A percentile compares a stretch with the other conserved stretches of the same genome.
These are phyloP conservation scores for Scaptomyza montana DNA, from an alignment of 1,140 invertebrate species.

Conservation along the genomic window DNA sequence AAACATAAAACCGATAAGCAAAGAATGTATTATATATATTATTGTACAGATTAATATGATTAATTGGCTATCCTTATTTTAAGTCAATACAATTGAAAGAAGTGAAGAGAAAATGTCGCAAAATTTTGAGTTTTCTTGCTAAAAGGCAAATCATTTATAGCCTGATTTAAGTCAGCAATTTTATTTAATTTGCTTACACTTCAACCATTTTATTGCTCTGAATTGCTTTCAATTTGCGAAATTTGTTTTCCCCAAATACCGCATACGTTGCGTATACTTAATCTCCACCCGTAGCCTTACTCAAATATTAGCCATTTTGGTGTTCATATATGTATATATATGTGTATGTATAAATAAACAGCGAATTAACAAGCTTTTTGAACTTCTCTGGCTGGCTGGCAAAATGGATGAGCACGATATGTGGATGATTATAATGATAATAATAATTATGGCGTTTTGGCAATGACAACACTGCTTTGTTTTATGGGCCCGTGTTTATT, in stretches of 20 bases:
- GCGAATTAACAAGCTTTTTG: slow-evolving; percentile 48
- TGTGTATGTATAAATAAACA: background rate
- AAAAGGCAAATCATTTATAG: background rate
- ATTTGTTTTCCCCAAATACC: background rate
- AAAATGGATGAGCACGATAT: slow-evolving; percentile 30
- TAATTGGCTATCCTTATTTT: background rate
- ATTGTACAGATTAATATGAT: background rate
- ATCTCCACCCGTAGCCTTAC: background rate
- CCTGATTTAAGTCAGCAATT: background rate
- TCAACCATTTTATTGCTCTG: slow-evolving; percentile 5
- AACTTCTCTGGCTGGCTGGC: slow-evolving; percentile 54
- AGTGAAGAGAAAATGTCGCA: too few relatives aligned
- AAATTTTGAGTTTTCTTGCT: too few relatives aligned
- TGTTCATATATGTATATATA: background rate
- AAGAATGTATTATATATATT: background rate
- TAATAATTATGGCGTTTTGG: slow-evolving; percentile 11
- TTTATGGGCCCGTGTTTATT: slow-evolving; percentile 57
- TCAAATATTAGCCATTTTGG: slow-evolving; percentile 10
- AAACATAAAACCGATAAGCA: background rate
- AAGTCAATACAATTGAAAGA: too few relatives aligned
- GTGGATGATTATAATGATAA: slow-evolving; percentile 31
- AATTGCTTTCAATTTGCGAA: slow-evolving; percentile 9
- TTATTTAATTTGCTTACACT: background rate
- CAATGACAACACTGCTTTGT: slow-evolving; percentile 33
- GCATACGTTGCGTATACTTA: slow-evolving; percentile 21